Conservation (phyloP, 2,888 invertebrate genomes). For the Cyrtodaria siliqua region DNA sequence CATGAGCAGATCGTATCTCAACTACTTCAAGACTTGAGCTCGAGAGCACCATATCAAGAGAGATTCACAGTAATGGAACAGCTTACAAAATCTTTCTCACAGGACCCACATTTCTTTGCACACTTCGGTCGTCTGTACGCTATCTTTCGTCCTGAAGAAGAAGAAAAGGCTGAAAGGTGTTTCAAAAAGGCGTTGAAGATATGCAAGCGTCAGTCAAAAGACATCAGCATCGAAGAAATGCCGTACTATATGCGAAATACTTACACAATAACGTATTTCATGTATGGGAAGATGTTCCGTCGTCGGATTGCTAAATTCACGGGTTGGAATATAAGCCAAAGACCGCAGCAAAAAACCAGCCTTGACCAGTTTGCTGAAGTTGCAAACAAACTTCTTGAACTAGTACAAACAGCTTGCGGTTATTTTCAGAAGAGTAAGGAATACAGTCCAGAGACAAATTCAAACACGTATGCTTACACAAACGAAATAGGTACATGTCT, state of each 20-base stretch:
- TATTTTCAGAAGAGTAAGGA: constrained; percentile 45
- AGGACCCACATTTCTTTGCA: constrained; percentile 51
- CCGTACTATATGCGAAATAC: constrained; percentile 46
- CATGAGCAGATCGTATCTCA: no score
- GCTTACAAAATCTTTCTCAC: constrained; percentile 40
- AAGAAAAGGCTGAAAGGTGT: constrained; percentile 34
- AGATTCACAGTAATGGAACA: constrained; percentile 46
- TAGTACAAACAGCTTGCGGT: constrained; percentile 46
- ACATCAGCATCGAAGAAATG: neutral
- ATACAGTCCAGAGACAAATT: constrained; percentile 30
- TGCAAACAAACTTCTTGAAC: constrained; percentile 19
- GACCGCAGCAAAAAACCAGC: constrained; percentile 7
- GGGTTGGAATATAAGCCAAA: constrained; percentile 26
- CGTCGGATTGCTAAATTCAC: constrained; percentile 35
- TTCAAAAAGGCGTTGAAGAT: constrained; percentile 46
- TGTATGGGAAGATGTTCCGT: constrained; percentile 60
- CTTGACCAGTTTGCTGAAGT: constrained; percentile 17
- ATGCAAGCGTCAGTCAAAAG: constrained; percentile 30
- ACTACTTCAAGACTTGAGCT: constrained; percentile 42
- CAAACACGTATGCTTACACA: constrained; percentile 38
- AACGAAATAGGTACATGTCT: constrained; percentile 56
- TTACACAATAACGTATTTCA: constrained; percentile 61
- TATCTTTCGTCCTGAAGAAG: constrained; percentile 41
- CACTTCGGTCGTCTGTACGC: constrained; percentile 50
- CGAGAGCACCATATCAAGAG: constrained; percentile 41